Percentiles rank a stretch among this genome's conserved stretches.
Evolutionary conservation across 2,888 invertebrate species (phyloP).

Genomic region (Byasa hedistus): DNA sequence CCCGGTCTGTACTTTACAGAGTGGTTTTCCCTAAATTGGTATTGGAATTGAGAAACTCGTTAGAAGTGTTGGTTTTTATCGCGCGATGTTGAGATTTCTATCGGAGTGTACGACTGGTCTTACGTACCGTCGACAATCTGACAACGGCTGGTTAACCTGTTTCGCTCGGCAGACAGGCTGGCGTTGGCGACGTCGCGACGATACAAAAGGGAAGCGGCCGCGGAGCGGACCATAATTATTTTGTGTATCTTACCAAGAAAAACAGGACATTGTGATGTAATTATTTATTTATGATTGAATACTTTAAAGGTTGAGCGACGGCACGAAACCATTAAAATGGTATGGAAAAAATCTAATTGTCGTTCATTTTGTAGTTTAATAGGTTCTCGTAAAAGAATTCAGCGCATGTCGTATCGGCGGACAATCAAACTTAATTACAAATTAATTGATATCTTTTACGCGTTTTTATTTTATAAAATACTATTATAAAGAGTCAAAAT

Average conservation of each 20-base stretch:
- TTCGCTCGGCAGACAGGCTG: slow-evolving; percentile 48
- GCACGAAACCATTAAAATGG: not conserved
- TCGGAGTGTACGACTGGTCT: slow-evolving; percentile 39
- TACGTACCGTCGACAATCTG: slow-evolving; percentile 33
- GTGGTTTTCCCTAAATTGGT: slow-evolving; percentile 57
- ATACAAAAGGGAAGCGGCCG: slow-evolving; percentile 29
- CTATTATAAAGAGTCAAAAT: too few species aligned
- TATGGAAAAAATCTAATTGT: not conserved
- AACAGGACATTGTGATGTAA: slow-evolving; percentile 19
- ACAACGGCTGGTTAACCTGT: slow-evolving; percentile 38
- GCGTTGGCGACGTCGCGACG: slow-evolving; percentile 36
- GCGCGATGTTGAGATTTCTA: slow-evolving; percentile 59
- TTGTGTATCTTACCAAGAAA: slow-evolving; percentile 33
- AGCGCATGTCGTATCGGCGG: not conserved
- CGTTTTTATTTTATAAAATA: too few species aligned
- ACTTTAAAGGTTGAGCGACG: not conserved
- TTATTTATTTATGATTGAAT: slow-evolving; percentile 13
- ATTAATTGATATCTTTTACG: not conserved
- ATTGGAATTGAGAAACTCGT: slow-evolving; percentile 70
- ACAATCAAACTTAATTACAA: not conserved
- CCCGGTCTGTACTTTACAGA: slow-evolving; percentile 42
- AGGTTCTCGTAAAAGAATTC: not conserved
- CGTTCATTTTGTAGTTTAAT: not conserved
- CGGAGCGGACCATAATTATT: slow-evolving; percentile 30
- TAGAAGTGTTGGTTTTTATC: slow-evolving; percentile 62